Percentiles rank a stretch among this genome's conserved stretches.
These are phyloP conservation scores for Parazoanthus swiftii DNA, from an alignment of 92 coral and sea anemone genomes.

Conservation along the genomic window DNA sequence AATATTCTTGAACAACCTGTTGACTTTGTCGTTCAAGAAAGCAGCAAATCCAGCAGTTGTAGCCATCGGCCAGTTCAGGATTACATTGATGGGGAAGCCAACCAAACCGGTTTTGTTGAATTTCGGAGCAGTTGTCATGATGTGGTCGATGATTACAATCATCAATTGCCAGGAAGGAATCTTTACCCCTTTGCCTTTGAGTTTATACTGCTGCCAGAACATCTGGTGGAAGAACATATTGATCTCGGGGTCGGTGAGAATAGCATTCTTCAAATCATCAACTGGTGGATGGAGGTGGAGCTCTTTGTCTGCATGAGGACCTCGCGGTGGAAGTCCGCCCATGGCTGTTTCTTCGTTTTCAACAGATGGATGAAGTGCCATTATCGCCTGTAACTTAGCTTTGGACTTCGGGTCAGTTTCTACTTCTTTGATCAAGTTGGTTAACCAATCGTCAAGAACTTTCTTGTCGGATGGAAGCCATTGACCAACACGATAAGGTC, in stretches of 20 bases:
- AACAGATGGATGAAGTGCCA: conserved; percentile 39
- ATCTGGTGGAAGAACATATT: conserved; percentile 75
- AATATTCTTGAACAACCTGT: conserved; percentile 55
- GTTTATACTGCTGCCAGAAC: conserved; percentile 63
- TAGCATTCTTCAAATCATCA: conserved; percentile 45
- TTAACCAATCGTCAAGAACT: too few relatives aligned
- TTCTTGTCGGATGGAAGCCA: too few relatives aligned
- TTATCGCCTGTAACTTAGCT: too few relatives aligned
- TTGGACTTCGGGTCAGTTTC: too few relatives aligned
- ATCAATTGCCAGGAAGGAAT: conserved; percentile 59
- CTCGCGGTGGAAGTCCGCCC: conserved; percentile 24
- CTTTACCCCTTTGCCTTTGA: conserved; percentile 28
- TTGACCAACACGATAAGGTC: too few relatives aligned
- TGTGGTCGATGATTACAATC: conserved; percentile 52
- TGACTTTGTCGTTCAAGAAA: conserved; percentile 65
- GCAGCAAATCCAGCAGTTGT: conserved; percentile 76
- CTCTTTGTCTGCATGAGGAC: conserved; percentile 31
- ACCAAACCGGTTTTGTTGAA: conserved; percentile 46
- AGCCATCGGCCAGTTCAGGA: conserved; percentile 70
- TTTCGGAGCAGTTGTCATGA: conserved; percentile 54
- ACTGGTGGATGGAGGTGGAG: conserved; percentile 55
- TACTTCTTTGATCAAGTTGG: neutral
- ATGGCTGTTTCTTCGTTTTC: conserved; percentile 50
- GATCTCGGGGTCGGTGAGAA: conserved; percentile 62
- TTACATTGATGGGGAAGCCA: conserved; percentile 54